Conservation (phyloP, 2,113 vertebrate species). For the Caloenas nicobarica region DNA sequence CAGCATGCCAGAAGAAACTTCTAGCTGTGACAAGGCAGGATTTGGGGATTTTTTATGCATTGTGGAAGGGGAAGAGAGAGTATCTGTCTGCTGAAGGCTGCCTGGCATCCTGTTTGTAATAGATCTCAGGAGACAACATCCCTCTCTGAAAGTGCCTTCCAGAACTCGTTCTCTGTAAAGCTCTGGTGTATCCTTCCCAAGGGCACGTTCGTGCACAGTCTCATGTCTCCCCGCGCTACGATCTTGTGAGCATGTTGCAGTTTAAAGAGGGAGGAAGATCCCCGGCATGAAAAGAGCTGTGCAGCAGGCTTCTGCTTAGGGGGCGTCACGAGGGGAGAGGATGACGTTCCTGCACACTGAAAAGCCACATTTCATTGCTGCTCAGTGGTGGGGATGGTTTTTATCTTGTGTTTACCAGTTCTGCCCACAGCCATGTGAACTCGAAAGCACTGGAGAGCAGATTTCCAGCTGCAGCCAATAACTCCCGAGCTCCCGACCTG, state of each 20-base stretch:
- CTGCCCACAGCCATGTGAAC: background rate
- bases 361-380: background rate
- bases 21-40: background rate
- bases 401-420: background rate
- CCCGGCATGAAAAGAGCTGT: rapidly evolving
- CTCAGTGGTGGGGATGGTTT: background rate
- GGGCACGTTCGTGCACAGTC: background rate
- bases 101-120: background rate
- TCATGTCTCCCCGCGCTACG: rapidly evolving
- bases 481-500: background rate
- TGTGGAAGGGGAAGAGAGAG: background rate
- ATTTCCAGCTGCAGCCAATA: background rate
- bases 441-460: background rate
- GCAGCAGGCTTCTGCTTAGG: background rate
- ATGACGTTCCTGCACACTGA: background rate
- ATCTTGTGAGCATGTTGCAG: background rate
- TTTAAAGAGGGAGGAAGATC: background rate
- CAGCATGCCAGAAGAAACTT: background rate
- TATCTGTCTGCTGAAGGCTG: background rate
- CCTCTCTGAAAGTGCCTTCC: background rate
- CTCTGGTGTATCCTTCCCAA: background rate
- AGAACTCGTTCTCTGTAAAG: background rate
- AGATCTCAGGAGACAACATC: background rate
- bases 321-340: rapidly evolving
- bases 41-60: background rate